phyloP scores from a whole-genome alignment of 2,797 vertebrate genomes.

The Coccyzus lansbergi region DNA sequence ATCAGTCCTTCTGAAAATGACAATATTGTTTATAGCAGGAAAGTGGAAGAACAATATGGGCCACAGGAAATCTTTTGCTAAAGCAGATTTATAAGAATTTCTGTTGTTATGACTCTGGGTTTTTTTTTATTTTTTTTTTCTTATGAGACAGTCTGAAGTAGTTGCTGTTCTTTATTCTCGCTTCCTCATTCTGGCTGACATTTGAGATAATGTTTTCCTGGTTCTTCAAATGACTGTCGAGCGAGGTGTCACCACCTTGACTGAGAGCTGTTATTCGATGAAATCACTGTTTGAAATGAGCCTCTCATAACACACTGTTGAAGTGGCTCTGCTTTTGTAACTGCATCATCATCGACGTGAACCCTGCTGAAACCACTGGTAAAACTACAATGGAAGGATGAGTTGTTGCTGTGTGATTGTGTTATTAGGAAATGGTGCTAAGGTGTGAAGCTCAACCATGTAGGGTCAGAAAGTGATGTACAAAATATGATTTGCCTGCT shows the following conservation, averaged over 20 bases:
- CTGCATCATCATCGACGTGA: not conserved
- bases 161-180: not conserved
- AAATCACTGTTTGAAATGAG: not conserved
- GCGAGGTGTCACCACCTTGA: not conserved
- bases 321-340: not conserved
- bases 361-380: not conserved
- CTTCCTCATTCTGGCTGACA: not conserved
- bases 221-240: not conserved
- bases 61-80: not conserved
- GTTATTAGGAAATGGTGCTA: not conserved
- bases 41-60: not conserved
- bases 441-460: not conserved
- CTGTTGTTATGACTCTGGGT: not conserved
- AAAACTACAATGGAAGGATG: not conserved
- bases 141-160: not conserved
- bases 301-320: not conserved
- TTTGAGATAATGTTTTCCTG: not conserved
- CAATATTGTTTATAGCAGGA: not conserved
- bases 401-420: not conserved
- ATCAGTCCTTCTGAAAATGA: not conserved
- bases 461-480: not conserved
- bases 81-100: not conserved
- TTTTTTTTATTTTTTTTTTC: no score
- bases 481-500: not conserved
- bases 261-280: not conserved